Percentiles rank a stretch among this genome's conserved stretches.
phyloP scores from a whole-genome alignment of 2,888 invertebrate species.

The Dryobotodes eremita region DNA sequence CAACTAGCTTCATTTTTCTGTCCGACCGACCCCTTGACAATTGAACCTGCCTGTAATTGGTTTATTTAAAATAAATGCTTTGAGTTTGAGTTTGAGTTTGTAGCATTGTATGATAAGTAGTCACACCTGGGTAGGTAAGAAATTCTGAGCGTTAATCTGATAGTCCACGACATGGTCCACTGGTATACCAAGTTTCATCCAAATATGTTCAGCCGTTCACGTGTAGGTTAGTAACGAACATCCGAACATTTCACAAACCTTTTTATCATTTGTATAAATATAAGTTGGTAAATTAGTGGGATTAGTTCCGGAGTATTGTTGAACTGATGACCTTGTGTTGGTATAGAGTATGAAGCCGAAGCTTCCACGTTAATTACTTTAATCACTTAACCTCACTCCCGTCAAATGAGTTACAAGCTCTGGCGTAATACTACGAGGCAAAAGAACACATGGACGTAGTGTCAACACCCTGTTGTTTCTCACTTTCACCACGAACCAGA shows the following conservation, averaged over 20 bases:
- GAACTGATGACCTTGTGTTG: background rate
- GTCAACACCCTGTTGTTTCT: constrained; percentile 4
- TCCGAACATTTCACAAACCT: background rate
- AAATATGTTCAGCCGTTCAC: background rate
- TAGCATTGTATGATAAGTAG: background rate
- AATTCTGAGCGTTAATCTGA: background rate
- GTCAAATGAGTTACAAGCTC: constrained; percentile 1
- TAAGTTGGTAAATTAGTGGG: background rate
- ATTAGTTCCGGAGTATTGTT: background rate
- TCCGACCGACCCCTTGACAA: too few species aligned
- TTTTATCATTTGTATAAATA: background rate
- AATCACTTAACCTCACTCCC: constrained; percentile 40
- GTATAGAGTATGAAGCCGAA: background rate
- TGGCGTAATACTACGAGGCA: constrained; percentile 11
- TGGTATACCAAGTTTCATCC: background rate
- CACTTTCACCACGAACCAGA: constrained; percentile 28
- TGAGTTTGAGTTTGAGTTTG: too few species aligned
- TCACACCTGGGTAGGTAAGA: background rate
- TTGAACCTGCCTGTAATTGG: too few species aligned
- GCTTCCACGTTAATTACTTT: constrained; percentile 20
- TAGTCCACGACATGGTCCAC: background rate
- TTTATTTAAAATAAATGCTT: too few species aligned
- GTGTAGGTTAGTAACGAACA: background rate
- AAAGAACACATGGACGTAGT: constrained; percentile 5
- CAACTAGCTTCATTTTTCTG: too few species aligned